Conservation (phyloP, 2,113 vertebrate genomes). For the Halcyon senegalensis region DNA sequence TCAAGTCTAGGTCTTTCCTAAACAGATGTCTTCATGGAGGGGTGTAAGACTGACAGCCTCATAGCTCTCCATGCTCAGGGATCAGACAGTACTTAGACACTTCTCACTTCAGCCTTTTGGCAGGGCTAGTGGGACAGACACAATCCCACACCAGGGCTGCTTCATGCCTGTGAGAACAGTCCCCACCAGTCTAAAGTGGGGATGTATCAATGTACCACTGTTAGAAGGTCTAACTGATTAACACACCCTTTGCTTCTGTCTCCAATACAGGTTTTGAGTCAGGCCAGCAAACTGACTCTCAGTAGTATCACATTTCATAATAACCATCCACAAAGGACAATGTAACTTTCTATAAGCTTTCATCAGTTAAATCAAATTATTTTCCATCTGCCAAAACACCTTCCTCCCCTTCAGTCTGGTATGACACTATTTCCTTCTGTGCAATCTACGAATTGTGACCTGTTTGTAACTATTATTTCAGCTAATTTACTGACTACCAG, state of each 20-base stretch:
- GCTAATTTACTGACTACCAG: not conserved
- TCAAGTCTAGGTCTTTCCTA: not conserved
- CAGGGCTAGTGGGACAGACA: not conserved
- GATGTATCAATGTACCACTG: not conserved
- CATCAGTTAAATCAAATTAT: not conserved
- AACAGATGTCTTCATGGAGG: not conserved
- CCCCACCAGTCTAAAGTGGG: not conserved
- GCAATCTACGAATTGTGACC: not conserved
- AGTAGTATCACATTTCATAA: not conserved
- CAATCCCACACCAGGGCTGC: not conserved
- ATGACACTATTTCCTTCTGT: not conserved
- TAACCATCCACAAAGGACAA: fast-evolving
- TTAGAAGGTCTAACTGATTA: not conserved
- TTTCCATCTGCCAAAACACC: not conserved
- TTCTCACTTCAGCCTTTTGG: not conserved
- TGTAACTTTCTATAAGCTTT: not conserved
- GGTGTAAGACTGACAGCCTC: not conserved
- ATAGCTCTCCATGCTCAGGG: not conserved
- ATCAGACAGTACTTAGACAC: not conserved
- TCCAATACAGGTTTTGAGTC: not conserved
- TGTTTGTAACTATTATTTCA: not conserved
- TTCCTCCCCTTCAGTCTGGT: not conserved
- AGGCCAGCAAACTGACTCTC: not conserved
- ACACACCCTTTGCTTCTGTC: not conserved
- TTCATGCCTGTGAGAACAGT: not conserved